A percentile compares a stretch with the other conserved stretches of the same genome.
Evolutionary conservation across 2,113 vertebrate genomes (phyloP).

Genomic region (Dendrocopos noguchii): DNA sequence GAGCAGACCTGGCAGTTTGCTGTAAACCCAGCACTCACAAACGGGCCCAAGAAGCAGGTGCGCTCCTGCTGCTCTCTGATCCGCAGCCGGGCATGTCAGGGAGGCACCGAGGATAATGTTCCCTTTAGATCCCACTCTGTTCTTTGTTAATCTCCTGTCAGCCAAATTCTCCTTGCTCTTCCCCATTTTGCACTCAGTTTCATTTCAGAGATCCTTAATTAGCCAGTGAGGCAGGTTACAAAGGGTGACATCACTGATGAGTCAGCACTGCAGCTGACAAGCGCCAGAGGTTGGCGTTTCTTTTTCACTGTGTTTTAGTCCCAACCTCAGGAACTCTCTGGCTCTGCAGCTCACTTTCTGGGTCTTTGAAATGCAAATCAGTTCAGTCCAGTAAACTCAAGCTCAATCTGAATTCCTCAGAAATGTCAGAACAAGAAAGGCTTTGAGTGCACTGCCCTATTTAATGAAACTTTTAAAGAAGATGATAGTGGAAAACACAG

Average conservation of each 20-base stretch:
- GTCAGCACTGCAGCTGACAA: constrained; percentile 40
- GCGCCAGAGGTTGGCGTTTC: background rate
- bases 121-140: background rate
- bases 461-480: constrained; percentile 35
- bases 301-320: background rate
- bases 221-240: background rate
- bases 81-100: background rate
- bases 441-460: constrained; percentile 3
- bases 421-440: constrained; percentile 48
- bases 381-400: constrained; percentile 35
- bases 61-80: background rate
- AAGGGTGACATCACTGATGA: background rate
- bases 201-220: constrained; percentile 34
- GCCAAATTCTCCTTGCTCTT: constrained; percentile 29
- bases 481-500: background rate
- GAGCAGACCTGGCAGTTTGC: background rate
- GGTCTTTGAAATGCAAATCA: constrained; percentile 61
- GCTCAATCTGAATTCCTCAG: constrained; percentile 34
- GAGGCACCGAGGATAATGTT: background rate
- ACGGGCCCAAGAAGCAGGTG: constrained; percentile 15
- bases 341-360: constrained; percentile 14
- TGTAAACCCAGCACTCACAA: constrained; percentile 20
- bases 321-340: background rate
- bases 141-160: constrained; percentile 60
- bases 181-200: background rate